A percentile compares a stretch with the other conserved stretches of the same genome.
Conservation (phyloP, 2,113 vertebrate species). For the Rhabdomys dilectus region DNA sequence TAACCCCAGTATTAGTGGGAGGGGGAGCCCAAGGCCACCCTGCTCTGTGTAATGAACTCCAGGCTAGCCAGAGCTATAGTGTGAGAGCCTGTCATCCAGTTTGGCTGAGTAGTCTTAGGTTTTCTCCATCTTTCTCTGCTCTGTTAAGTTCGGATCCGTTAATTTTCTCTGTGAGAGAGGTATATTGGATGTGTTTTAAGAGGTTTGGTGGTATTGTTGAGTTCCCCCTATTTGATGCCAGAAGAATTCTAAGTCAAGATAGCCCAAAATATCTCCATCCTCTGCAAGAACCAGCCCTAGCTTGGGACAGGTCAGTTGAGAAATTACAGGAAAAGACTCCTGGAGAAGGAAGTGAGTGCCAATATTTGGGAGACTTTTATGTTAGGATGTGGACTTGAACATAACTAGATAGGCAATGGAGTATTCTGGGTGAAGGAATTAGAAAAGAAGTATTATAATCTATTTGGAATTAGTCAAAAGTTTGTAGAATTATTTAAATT, state of each 20-base stretch:
- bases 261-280: neutral
- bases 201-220: neutral
- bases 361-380: neutral
- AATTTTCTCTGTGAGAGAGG: neutral
- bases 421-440: neutral
- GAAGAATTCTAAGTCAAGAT: neutral
- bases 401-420: neutral
- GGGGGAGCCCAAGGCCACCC: neutral
- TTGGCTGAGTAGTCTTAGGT: neutral
- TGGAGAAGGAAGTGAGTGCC: neutral
- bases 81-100: neutral
- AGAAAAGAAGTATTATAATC: neutral
- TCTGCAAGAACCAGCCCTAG: neutral
- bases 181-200: neutral
- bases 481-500: conserved; percentile 15
- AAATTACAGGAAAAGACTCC: neutral
- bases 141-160: neutral
- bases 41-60: neutral
- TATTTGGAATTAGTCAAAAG: neutral
- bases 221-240: neutral
- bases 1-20: neutral
- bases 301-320: neutral
- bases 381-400: neutral
- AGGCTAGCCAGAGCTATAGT: neutral
- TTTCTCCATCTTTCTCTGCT: neutral